phyloP scores from a whole-genome alignment of 2,113 vertebrate species.

The Urocynchramus pylzowi region DNA sequence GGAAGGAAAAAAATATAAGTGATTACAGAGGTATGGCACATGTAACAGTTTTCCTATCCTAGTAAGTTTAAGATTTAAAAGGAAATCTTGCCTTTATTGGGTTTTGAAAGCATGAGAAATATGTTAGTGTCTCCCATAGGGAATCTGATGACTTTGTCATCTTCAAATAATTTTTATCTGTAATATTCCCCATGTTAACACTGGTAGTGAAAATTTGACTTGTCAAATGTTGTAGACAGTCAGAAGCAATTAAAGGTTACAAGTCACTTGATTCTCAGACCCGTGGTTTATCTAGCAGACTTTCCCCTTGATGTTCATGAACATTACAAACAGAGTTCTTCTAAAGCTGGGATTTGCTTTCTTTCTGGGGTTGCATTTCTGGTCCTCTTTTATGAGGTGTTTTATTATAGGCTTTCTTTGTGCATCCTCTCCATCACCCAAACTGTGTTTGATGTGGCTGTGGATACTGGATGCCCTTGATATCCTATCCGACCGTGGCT shows the following conservation, averaged over 20 bases:
- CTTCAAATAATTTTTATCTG: neutral
- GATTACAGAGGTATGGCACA: neutral
- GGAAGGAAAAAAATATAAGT: neutral
- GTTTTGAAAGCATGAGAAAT: neutral
- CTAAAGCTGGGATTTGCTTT: neutral
- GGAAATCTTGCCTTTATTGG: neutral
- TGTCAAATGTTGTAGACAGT: neutral
- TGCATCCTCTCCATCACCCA: neutral
- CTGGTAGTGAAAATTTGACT: neutral
- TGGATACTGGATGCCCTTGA: neutral
- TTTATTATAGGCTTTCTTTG: slow-evolving; percentile 18
- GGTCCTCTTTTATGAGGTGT: slow-evolving; percentile 28
- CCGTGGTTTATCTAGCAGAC: neutral
- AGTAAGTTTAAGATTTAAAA: neutral
- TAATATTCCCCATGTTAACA: neutral
- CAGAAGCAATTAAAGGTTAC: neutral
- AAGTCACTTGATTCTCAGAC: neutral
- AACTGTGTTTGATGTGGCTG: slow-evolving; percentile 12
- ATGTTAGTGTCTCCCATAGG: neutral
- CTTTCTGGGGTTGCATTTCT: neutral
- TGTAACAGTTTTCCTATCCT: neutral
- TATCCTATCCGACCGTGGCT: neutral
- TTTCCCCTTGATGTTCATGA: neutral
- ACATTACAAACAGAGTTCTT: neutral
- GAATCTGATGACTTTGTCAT: neutral